phyloP scores from a whole-genome alignment of 2,797 vertebrate species.

The Denticeps clupeoides region DNA sequence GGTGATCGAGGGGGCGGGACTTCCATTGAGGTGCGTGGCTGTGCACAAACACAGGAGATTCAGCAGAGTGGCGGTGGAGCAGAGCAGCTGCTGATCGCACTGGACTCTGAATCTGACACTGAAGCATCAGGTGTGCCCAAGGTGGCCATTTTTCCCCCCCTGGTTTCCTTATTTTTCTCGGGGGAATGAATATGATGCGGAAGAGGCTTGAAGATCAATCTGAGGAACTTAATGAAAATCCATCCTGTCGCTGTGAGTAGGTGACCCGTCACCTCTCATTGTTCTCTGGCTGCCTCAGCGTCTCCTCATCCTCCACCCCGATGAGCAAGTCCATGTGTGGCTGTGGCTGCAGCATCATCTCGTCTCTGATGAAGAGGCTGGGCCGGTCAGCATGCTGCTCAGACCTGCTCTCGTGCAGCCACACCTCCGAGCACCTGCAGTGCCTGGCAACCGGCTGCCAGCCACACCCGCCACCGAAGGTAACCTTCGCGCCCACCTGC shows the following conservation, averaged over 20 bases:
- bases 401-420: slow-evolving; percentile 84
- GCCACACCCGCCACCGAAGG: slow-evolving; percentile 77
- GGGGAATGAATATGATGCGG: no score
- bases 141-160: slow-evolving; percentile 13
- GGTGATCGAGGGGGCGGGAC: slow-evolving; percentile 22
- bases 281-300: slow-evolving; percentile 4
- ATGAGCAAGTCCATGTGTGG: slow-evolving; percentile 96
- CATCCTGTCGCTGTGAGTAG: not conserved
- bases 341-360: slow-evolving; percentile 97
- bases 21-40: slow-evolving; percentile 8
- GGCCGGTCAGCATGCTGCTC: slow-evolving; percentile 92
- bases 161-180: no score
- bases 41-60: not conserved
- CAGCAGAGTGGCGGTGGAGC: not conserved
- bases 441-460: slow-evolving; percentile 79
- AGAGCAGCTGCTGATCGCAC: slow-evolving; percentile 12
- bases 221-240: no score
- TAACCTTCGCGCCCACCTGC: slow-evolving; percentile 49
- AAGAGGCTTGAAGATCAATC: no score
- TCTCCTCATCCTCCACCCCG: slow-evolving; percentile 38
- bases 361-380: slow-evolving; percentile 98
- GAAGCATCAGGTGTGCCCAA: slow-evolving; percentile 14
- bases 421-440: slow-evolving; percentile 91
- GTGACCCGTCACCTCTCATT: not conserved
- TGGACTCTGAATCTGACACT: not conserved